These are phyloP conservation scores for Leuctra nigra DNA, from an alignment of 2,888 invertebrate species.

Conservation along the genomic window DNA sequence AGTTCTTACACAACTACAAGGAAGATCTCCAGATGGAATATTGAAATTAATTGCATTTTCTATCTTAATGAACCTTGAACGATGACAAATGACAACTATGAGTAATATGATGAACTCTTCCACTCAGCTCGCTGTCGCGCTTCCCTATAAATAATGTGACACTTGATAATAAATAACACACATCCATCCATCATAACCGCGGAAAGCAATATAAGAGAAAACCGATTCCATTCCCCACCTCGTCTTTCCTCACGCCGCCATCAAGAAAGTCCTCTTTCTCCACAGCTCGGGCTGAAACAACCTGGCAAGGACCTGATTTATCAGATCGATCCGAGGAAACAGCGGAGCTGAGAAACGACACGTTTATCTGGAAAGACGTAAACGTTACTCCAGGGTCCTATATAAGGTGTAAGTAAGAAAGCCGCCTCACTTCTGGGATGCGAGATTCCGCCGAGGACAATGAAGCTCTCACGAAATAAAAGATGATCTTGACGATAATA, in stretches of 20 bases:
- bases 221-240: not conserved
- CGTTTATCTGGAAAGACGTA: not conserved
- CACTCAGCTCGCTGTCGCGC: too few relatives aligned
- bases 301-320: not conserved
- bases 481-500: too few relatives aligned
- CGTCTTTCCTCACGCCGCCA: not conserved
- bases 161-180: not conserved
- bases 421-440: too few relatives aligned
- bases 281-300: too few relatives aligned
- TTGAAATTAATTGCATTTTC: not conserved
- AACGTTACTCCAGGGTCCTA: too few relatives aligned
- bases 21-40: too few relatives aligned
- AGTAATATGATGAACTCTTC: not conserved
- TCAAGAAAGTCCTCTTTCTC: not conserved
- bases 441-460: too few relatives aligned
- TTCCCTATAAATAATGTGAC: not conserved
- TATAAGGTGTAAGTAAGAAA: too few relatives aligned
- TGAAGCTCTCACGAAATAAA: too few relatives aligned
- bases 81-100: not conserved
- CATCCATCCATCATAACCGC: too few relatives aligned
- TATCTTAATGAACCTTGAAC: not conserved
- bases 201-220: not conserved
- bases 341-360: not conserved
- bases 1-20: too few relatives aligned
- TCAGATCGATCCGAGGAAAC: not conserved